A percentile compares a stretch with the other conserved stretches of the same genome.
Evolutionary conservation across 2,888 invertebrate species (phyloP).

Genomic region (Tinea trinotella): DNA sequence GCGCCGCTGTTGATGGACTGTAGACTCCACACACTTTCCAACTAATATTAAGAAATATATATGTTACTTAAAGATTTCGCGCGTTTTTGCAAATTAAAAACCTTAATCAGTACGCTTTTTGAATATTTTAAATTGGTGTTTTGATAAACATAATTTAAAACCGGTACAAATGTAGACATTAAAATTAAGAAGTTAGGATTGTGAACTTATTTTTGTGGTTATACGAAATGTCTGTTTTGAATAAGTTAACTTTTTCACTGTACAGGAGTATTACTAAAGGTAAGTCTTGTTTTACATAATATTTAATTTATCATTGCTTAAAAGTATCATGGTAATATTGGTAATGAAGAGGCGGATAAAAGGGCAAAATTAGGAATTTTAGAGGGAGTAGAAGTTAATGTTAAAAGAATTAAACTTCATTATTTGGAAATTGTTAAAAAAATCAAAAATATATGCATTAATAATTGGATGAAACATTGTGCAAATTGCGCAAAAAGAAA

Average conservation of each 20-base stretch:
- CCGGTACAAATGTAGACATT: constrained; percentile 4
- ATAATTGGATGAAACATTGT: too few species aligned
- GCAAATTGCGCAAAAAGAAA: too few species aligned
- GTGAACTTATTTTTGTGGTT: constrained; percentile 11
- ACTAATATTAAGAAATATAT: background rate
- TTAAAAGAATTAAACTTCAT: too few species aligned
- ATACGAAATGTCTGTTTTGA: constrained; percentile 49
- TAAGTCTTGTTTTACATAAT: constrained; percentile 37
- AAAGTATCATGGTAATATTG: too few species aligned
- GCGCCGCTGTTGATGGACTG: background rate
- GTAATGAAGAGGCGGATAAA: too few species aligned
- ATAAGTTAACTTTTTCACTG: constrained; percentile 56
- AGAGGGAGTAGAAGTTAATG: too few species aligned
- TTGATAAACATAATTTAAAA: background rate
- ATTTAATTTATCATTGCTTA: background rate
- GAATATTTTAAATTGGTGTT: background rate
- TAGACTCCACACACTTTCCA: background rate
- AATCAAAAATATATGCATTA: too few species aligned
- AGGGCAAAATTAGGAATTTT: too few species aligned
- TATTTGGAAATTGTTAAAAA: too few species aligned
- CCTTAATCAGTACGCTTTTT: background rate
- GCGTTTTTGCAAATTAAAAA: background rate
- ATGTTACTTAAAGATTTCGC: background rate
- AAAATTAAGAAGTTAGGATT: background rate
- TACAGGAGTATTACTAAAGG: constrained; percentile 46